Conservation (phyloP, 2,113 vertebrate species). For the Salvator merianae region DNA sequence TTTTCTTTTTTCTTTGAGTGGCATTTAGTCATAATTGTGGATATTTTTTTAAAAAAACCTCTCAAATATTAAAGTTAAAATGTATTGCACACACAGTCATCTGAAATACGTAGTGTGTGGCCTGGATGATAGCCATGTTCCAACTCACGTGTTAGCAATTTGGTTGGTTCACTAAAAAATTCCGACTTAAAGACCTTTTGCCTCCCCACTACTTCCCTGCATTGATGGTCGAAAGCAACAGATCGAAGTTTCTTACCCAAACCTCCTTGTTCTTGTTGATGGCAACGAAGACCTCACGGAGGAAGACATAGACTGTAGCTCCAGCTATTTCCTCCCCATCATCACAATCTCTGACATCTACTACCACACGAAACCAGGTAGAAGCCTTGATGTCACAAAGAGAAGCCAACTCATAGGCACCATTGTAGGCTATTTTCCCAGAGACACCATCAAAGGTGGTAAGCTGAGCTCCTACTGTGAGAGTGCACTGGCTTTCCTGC, state of each 20-base stretch:
- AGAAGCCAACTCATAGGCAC: conserved; percentile 58
- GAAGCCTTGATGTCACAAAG: conserved; percentile 23
- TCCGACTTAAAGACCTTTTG: neutral
- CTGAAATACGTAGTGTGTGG: no score
- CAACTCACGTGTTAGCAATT: neutral
- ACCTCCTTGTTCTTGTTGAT: conserved; percentile 8
- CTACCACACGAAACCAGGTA: conserved; percentile 65
- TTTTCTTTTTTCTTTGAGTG: no score
- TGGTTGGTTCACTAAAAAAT: neutral
- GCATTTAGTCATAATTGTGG: no score
- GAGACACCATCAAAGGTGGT: conserved; percentile 61
- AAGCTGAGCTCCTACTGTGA: conserved; percentile 38
- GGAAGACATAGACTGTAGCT: conserved; percentile 50
- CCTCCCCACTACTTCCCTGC: neutral
- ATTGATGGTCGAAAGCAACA: neutral
- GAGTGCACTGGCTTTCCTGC: conserved; percentile 43
- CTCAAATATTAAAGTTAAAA: no score
- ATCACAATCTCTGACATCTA: conserved; percentile 38
- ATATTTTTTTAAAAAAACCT: no score
- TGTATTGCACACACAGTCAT: no score
- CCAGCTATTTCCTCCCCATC: neutral
- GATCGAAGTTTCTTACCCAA: conserved; percentile 43
- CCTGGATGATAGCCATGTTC: no score
- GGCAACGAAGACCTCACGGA: conserved; percentile 13
- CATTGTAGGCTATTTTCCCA: neutral